Base-by-base conservation (phyloP, 2,888 invertebrate genomes). In the Amiota mariae region DNA sequence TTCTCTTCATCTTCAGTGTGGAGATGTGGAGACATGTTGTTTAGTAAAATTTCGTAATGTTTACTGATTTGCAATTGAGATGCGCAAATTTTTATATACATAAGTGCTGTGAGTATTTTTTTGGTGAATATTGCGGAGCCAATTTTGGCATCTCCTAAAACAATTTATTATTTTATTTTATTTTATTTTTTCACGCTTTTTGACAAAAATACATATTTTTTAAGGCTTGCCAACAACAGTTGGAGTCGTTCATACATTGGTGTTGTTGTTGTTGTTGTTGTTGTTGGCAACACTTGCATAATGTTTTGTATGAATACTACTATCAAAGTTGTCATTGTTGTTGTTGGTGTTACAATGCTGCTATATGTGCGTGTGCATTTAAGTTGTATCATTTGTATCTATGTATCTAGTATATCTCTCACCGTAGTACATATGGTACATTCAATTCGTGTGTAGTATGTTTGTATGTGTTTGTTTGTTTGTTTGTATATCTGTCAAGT, bases 351-450 rank as follows among this genome's bases (percentile, higher is more conserved):
- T 59, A 20, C 20, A 3, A 6, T 57, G 18, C 4, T 59, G 18
- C 18, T 18, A 10, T 59, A 36, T 59, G 59, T 59, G 74, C 56
- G 73, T 72, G 84, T 82, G 82, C 82, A 81, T 67, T 82, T 84
- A 18, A 77, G 3, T 36, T 57, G 13, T 54, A 15, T 15, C 36
- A 15, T 15, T 54, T 54, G 54, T 54, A 54, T 54, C 54, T 54
- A 15, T 54, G 15, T 54, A 54, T 54, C 54, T 54, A 54, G 15
- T 57, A 18, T 57, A 59, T 59, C 59, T 59, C 11, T 36, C 36
- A 4, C 8, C 6, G 36, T n/a, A n/a, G n/a, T 24, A 24, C 24
- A 24, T 24, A 24, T 24, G 24, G 24, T 36, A 36, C 36, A 6
- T 36, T 36, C 36, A 36, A 36, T 36, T 20, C 70, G 48, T 70